These are phyloP conservation scores for Siniperca obscura DNA, from an alignment of 2,797 vertebrate genomes.

Conservation along the genomic window DNA sequence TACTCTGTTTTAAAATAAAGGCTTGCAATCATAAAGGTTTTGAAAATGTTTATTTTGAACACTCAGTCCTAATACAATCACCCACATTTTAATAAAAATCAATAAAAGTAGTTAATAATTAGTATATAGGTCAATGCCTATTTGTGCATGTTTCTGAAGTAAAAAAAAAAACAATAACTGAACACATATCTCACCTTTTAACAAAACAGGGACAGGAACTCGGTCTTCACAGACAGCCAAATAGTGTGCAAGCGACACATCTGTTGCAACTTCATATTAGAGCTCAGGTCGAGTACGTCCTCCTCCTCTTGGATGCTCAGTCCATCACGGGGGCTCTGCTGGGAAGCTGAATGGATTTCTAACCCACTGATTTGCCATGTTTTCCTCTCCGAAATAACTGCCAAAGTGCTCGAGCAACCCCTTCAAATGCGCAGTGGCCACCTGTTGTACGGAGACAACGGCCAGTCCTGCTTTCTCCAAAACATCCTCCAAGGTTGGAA, in stretches of 20 bases:
- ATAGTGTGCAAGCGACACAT: not conserved
- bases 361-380: not conserved
- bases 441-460: not conserved
- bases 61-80: not conserved
- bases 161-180: not conserved
- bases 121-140: not conserved
- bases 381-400: slow-evolving; percentile 23
- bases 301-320: slow-evolving; percentile 17
- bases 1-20: not conserved
- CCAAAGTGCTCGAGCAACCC: slow-evolving; percentile 12
- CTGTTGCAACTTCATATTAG: slow-evolving; percentile 21
- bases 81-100: not conserved
- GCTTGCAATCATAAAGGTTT: not conserved
- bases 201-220: not conserved
- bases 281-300: slow-evolving; percentile 25
- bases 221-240: not conserved
- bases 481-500: slow-evolving; percentile 5
- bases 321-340: not conserved
- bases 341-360: not conserved
- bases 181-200: not conserved
- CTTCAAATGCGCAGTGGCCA: not conserved
- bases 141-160: not conserved
- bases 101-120: not conserved
- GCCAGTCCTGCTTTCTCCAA: not conserved
- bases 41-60: not conserved